Percentiles rank a stretch among this genome's conserved stretches.
Conservation (phyloP, 2,113 vertebrate species). For the Syngnathoides biaculeatus region DNA sequence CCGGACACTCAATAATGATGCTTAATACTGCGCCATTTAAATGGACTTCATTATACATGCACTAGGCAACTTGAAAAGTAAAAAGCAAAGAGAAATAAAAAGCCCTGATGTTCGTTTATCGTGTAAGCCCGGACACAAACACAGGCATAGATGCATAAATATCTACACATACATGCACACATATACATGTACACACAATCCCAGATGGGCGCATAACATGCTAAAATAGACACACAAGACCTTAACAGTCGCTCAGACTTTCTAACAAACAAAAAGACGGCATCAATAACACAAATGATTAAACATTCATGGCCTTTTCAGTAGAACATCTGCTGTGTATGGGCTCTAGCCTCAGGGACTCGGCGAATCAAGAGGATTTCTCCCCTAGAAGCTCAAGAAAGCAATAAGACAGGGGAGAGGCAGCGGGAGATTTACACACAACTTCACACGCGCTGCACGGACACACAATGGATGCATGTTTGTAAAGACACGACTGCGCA, state of each 20-base stretch:
- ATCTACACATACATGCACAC: slow-evolving; percentile 7
- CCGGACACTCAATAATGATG: slow-evolving; percentile 35
- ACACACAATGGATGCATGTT: slow-evolving; percentile 31
- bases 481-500: slow-evolving; percentile 24
- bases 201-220: slow-evolving; percentile 34
- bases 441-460: slow-evolving; percentile 16
- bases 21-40: slow-evolving; percentile 43
- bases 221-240: slow-evolving; percentile 51
- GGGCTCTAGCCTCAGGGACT: slow-evolving; percentile 74
- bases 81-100: slow-evolving; percentile 24
- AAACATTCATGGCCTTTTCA: slow-evolving; percentile 83
- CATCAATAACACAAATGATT: slow-evolving; percentile 86
- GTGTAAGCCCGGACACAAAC: background rate
- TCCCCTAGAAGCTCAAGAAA: slow-evolving; percentile 69
- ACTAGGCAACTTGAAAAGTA: slow-evolving; percentile 23
- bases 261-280: slow-evolving; percentile 72
- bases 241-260: slow-evolving; percentile 55
- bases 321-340: slow-evolving; percentile 76
- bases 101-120: slow-evolving; percentile 16
- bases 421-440: slow-evolving; percentile 47
- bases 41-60: slow-evolving; percentile 51
- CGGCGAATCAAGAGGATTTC: slow-evolving; percentile 76
- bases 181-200: slow-evolving; percentile 4
- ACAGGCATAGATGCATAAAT: background rate
- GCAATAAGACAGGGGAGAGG: slow-evolving; percentile 66